Evolutionary conservation across 2,888 invertebrate genomes (phyloP).

Genomic region (Drosophila neonasuta): DNA sequence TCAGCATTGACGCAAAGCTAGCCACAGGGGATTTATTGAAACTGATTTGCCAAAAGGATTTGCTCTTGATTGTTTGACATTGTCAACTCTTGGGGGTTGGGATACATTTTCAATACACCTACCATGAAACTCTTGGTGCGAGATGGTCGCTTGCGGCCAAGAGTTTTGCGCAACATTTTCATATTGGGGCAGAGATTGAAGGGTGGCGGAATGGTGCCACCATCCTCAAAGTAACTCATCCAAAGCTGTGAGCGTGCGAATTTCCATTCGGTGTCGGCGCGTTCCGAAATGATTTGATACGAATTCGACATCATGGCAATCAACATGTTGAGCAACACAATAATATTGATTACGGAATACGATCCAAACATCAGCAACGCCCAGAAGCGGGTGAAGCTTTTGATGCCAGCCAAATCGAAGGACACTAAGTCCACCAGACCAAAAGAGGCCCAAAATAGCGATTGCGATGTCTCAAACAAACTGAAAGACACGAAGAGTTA

Average conservation of each 20-base stretch:
- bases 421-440: constrained; percentile 97
- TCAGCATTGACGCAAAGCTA: constrained; percentile 50
- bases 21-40: constrained; percentile 69
- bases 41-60: constrained; percentile 66
- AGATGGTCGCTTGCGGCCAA: constrained; percentile 82
- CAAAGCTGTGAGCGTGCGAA: constrained; percentile 97
- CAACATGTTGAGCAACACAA: constrained; percentile 97
- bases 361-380: constrained; percentile 98
- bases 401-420: constrained; percentile 96
- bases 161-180: constrained; percentile 85
- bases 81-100: neutral
- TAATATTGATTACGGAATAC: constrained; percentile 98
- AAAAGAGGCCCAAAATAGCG: constrained; percentile 98
- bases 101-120: constrained; percentile 62
- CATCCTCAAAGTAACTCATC: constrained; percentile 98
- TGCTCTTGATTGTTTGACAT: constrained; percentile 43
- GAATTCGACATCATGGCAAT: constrained; percentile 99
- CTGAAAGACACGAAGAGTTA: constrained; percentile 84
- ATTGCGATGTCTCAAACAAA: constrained; percentile 98
- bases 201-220: constrained; percentile 95
- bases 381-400: constrained; percentile 98
- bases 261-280: constrained; percentile 98
- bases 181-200: constrained; percentile 96
- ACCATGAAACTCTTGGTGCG: constrained; percentile 86
- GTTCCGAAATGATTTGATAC: constrained; percentile 98